Percentiles rank a stretch among this genome's conserved stretches.
phyloP scores from a whole-genome alignment of 2,113 vertebrate genomes.

The Pelecanus crispus region DNA sequence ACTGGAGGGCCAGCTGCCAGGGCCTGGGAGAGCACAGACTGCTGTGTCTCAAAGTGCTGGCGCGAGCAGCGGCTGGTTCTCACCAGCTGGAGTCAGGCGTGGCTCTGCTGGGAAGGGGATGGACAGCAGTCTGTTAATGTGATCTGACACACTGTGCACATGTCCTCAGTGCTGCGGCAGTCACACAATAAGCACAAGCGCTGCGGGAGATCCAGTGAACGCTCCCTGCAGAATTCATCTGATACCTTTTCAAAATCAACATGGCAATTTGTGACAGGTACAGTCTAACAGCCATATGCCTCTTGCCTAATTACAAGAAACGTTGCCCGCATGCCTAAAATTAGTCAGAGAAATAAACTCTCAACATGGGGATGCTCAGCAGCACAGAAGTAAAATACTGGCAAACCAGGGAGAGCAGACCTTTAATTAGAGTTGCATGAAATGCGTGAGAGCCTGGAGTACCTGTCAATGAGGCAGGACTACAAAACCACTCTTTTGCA shows the following conservation, averaged over 20 bases:
- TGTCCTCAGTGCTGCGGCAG: not conserved
- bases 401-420: not conserved
- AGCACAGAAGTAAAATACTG: not conserved
- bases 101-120: not conserved
- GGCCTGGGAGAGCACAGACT: not conserved
- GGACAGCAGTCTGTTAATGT: not conserved
- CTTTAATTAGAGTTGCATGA: not conserved
- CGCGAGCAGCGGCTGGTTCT: not conserved
- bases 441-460: fast-evolving
- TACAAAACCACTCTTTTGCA: not conserved
- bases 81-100: not conserved
- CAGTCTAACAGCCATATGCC: not conserved
- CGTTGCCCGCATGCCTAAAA: not conserved
- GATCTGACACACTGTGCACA: not conserved
- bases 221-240: not conserved
- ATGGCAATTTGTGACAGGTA: not conserved
- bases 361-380: not conserved
- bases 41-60: fast-evolving
- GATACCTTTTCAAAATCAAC: not conserved
- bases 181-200: fast-evolving
- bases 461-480: not conserved
- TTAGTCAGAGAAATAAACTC: not conserved
- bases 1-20: fast-evolving
- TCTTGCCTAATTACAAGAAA: not conserved
- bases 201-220: not conserved